Evolutionary conservation across 2,797 vertebrate species (phyloP), one percentile per base, ranked within the genome.

Genomic region (Gymnopithys bicolor): DNA sequence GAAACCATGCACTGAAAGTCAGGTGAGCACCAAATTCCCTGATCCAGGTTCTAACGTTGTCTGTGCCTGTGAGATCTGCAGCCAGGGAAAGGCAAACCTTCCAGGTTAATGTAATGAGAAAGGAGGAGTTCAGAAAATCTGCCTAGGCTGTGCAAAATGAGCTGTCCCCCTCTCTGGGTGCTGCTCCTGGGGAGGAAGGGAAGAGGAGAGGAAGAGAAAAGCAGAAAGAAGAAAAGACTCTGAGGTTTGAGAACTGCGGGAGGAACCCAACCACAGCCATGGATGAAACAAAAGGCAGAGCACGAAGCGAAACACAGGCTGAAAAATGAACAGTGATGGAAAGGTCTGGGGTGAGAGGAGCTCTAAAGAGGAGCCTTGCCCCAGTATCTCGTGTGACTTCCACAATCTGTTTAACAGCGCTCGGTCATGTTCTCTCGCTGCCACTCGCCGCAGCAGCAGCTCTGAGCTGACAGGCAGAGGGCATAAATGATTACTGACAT

Each of bases 311-410:
- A 95, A 67, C 45, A 35, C 18, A 86, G 58, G 55, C 81, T 90
- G 80, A 94, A 89, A 97, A 97, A 96, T 91, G 96, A 97, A 94
- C 46, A 56, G 83, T 33, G 92, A 96, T 81, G 87, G 91, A 67
- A 76, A 90, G 95, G 94, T 94, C 92, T 74, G 32, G 95, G 92
- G 64, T 94, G 89, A 95, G 70, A 78, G 77, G 32, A 77, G 89
- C 70, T 67, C 32, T 95, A 64, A 89, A 89, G 94, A 86, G 68
- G 67, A 93, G 48, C 41, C 96, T 97, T 90, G 95, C 92, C 98
- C 98, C 98, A 98, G 98, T 98, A 98, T 98, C 97, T 97, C 80
- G 94, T 98, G 98, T 98, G 98, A 98, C 97, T 91, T 96, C 93
- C 93, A 91, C 97, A 98, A 97, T 98, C 98, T 98, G 98, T 97